Percentiles rank a stretch among this genome's conserved stretches.
Evolutionary conservation across 2,888 invertebrate species (phyloP).

Genomic region (Auanema sp.): DNA sequence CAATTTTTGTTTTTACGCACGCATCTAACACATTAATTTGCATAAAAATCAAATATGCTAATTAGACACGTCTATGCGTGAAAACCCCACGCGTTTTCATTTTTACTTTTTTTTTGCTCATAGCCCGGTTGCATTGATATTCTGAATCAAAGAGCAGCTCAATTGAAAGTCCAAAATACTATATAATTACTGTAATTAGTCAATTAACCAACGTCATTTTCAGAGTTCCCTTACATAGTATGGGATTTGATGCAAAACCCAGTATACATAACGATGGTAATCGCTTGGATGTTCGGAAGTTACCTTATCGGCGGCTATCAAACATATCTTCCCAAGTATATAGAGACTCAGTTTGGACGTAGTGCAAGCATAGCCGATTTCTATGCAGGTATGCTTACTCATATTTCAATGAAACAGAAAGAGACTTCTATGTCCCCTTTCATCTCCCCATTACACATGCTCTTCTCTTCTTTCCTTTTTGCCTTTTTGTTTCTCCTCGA

Average conservation of each 20-base stretch:
- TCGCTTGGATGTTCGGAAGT: slow-evolving; percentile 72
- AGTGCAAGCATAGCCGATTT: slow-evolving; percentile 74
- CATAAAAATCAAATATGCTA: no score
- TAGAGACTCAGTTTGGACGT: slow-evolving; percentile 76
- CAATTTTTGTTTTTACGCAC: no score
- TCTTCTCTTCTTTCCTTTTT: no score
- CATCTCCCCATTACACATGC: neutral
- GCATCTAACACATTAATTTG: no score
- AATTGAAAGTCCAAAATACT: neutral
- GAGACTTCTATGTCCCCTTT: neutral
- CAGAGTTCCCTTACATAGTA: slow-evolving; percentile 65
- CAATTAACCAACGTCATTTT: slow-evolving; percentile 11
- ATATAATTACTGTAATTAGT: no score
- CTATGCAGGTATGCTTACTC: slow-evolving; percentile 70
- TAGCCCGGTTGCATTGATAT: neutral
- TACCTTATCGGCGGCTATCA: slow-evolving; percentile 45
- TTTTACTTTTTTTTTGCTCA: slow-evolving; percentile 7
- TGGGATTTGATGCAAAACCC: slow-evolving; percentile 73
- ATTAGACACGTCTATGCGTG: no score
- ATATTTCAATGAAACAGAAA: neutral
- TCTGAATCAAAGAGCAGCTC: neutral
- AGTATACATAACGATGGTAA: slow-evolving; percentile 73
- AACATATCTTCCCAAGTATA: slow-evolving; percentile 77
- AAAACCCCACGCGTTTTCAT: no score
- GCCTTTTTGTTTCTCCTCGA: no score